Percentiles rank a stretch among this genome's conserved stretches.
These are phyloP conservation scores for Limnephilus lunatus DNA, from an alignment of 2,888 invertebrate species.

Conservation along the genomic window DNA sequence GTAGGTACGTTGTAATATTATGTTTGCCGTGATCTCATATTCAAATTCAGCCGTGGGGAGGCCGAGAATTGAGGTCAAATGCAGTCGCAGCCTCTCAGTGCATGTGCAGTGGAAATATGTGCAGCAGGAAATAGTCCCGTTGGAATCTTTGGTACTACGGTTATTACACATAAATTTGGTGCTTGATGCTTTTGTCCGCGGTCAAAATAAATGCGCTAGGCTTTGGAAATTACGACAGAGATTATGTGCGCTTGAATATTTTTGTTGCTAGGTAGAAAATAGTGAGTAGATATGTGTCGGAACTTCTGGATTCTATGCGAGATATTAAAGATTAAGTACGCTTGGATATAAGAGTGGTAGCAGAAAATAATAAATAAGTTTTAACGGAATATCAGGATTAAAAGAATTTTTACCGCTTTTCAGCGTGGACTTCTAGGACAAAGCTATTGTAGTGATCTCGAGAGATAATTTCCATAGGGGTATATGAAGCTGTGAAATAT, in stretches of 20 bases:
- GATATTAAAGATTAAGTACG: not conserved
- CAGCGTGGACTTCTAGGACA: no score
- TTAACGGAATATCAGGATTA: not conserved
- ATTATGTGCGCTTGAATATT: not conserved
- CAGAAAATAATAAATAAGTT: not conserved
- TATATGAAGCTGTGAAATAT: not conserved
- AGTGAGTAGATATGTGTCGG: not conserved
- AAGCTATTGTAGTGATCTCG: not conserved
- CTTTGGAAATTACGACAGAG: not conserved
- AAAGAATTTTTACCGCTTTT: no score
- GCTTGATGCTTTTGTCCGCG: not conserved
- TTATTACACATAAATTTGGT: not conserved
- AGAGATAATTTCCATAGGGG: not conserved
- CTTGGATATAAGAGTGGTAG: not conserved
- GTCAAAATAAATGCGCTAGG: not conserved
- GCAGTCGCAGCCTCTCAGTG: constrained; percentile 26
- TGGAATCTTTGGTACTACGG: constrained; percentile 14
- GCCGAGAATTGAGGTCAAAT: constrained; percentile 58
- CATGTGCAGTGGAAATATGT: constrained; percentile 35
- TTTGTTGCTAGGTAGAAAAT: not conserved
- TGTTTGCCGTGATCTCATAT: constrained; percentile 60
- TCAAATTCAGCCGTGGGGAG: constrained; percentile 56
- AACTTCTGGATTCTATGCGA: not conserved
- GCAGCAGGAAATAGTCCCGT: constrained; percentile 34
- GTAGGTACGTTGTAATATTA: constrained; percentile 28